Evolutionary conservation across 2,113 vertebrate genomes (phyloP).

Genomic region (Thamnaconus septentrionalis): DNA sequence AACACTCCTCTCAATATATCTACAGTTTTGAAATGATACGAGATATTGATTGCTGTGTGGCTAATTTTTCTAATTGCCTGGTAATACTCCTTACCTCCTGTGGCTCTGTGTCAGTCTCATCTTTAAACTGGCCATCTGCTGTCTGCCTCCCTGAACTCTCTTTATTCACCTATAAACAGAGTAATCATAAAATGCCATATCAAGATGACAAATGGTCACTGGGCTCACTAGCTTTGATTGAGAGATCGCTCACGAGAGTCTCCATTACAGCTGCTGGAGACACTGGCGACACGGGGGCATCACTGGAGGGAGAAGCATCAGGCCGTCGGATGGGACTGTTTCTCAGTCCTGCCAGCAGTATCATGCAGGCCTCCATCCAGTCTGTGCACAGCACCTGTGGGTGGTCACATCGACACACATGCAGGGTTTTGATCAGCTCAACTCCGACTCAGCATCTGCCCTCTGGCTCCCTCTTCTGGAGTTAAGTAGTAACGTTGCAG

Average conservation of each 20-base stretch:
- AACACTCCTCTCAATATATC: no score
- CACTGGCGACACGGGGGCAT: slow-evolving; percentile 33
- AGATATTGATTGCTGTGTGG: no score
- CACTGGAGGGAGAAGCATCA: slow-evolving; percentile 35
- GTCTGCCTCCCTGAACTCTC: slow-evolving; percentile 5
- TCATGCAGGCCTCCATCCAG: slow-evolving; percentile 76
- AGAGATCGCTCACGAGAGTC: slow-evolving; percentile 34
- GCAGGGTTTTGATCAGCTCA: neutral
- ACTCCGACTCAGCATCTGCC: neutral
- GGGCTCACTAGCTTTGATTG: no score
- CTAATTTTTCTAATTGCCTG: no score
- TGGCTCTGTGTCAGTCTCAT: slow-evolving; percentile 13
- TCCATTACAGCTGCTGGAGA: slow-evolving; percentile 4
- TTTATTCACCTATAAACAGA: slow-evolving; percentile 30
- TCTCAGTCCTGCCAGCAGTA: slow-evolving; percentile 77
- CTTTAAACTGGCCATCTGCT: slow-evolving; percentile 6
- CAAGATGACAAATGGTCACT: neutral
- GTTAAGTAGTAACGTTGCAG: neutral
- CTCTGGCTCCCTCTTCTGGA: slow-evolving; percentile 14
- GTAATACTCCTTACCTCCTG: slow-evolving; percentile 6
- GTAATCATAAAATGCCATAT: neutral
- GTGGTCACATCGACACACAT: slow-evolving; percentile 9
- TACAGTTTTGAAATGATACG: no score
- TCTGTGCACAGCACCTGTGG: slow-evolving; percentile 77
- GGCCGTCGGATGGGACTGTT: slow-evolving; percentile 33